Percentiles rank a stretch among this genome's conserved stretches.
phyloP scores from a whole-genome alignment of 2,113 vertebrate species.

The Aegotheles bennettii region DNA sequence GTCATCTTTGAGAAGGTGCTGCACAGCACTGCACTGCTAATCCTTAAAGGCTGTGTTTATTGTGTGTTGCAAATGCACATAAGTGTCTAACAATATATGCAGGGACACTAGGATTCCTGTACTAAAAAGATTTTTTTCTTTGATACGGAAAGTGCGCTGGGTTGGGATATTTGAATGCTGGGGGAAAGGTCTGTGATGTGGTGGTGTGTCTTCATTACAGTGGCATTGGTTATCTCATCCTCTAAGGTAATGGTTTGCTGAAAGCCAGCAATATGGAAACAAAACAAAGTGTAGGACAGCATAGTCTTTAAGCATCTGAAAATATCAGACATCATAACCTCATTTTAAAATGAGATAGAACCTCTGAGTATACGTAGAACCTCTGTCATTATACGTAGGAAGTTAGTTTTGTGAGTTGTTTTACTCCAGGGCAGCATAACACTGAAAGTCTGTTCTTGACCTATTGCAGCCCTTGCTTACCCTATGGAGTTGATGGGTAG shows the following conservation, averaged over 20 bases:
- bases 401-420: no score
- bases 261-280: not conserved
- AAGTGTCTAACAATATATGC: not conserved
- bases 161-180: not conserved
- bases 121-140: not conserved
- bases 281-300: not conserved
- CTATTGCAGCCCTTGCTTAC: not conserved
- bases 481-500: no score
- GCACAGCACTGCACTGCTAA: not conserved
- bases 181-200: not conserved
- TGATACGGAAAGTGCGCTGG: accelerated
- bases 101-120: not conserved
- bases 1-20: not conserved
- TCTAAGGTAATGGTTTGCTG: not conserved
- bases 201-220: not conserved
- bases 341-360: not conserved
- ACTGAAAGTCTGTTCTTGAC: not conserved
- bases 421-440: not conserved
- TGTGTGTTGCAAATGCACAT: not conserved
- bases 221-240: not conserved
- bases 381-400: not conserved
- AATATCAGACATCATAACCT: not conserved
- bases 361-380: no score
- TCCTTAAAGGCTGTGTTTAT: not conserved
- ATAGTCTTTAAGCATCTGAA: not conserved